These are phyloP conservation scores for Pelecanus crispus DNA, from an alignment of 2,113 vertebrate species.

Conservation along the genomic window DNA sequence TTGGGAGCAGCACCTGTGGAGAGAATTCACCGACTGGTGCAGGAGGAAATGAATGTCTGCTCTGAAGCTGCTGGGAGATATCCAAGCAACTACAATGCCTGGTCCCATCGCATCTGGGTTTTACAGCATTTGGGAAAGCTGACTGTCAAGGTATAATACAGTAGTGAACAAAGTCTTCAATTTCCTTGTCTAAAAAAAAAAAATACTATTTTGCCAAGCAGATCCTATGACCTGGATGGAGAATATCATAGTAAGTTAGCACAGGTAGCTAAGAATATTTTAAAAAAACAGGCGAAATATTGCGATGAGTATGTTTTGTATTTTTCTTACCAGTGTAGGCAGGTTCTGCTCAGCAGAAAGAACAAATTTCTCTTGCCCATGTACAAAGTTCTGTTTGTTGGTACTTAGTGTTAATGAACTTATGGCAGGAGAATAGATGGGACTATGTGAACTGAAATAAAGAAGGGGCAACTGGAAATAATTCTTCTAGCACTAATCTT, in stretches of 20 bases:
- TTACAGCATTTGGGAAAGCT: constrained; percentile 88
- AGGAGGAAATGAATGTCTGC: constrained; percentile 92
- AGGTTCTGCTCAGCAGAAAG: not conserved
- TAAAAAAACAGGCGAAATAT: not conserved
- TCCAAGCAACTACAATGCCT: constrained; percentile 97
- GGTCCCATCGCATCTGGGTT: constrained; percentile 99
- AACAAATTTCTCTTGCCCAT: not conserved
- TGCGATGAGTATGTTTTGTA: not conserved
- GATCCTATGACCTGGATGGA: not conserved
- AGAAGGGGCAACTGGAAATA: not conserved
- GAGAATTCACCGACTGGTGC: constrained; percentile 76
- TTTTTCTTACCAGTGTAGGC: not conserved
- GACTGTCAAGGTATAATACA: constrained; percentile 81
- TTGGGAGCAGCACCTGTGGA: constrained; percentile 68
- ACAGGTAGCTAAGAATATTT: not conserved
- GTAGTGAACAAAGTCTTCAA: not conserved
- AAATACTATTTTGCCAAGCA: not conserved
- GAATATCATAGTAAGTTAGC: not conserved
- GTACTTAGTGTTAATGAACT: not conserved
- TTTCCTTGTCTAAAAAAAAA: not conserved
- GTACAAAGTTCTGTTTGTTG: not conserved
- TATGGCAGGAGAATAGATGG: not conserved
- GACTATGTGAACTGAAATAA: not conserved
- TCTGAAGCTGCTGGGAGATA: constrained; percentile 89
- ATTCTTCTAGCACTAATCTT: not conserved